Evolutionary conservation across 1,140 invertebrate genomes (phyloP), one percentile per base, ranked within the genome.

Genomic region (Calephelis nemesis): DNA sequence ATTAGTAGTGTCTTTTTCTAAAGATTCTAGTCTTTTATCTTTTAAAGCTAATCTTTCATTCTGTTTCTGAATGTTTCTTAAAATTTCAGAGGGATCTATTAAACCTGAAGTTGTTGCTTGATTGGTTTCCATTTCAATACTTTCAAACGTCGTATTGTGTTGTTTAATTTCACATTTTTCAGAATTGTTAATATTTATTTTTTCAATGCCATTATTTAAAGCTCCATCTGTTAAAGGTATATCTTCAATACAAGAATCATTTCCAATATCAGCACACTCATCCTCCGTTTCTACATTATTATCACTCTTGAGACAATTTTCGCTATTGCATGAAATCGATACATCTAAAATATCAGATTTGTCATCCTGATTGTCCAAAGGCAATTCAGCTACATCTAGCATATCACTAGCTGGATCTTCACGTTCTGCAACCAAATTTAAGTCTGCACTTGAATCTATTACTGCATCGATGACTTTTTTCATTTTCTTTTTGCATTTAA

Each of bases 401-500:
- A 90, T 81, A 68, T 92, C 85, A 80, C 84, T 88, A 50, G 79
- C 84, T 30, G 85, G 87, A 73, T 85, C 84, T 77, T 92, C 92
- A 65, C 91, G 91, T 73, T 92, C 85, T 5, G 89, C 85, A 13
- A 86, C 79, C 62, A 93, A 92, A 69, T 95, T 94, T 68, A 94
- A 93, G 65, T 94, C 94, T 1, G 93, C 92, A 72, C 88, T 92
- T 4, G 92, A 92, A 47, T 93, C 93, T 15, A 85, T 62, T 15
- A 82, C 78, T 8, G 79, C 83, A 69, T 87, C 88, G 74, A 85
- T 74, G 73, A 90, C 86, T 70, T 82, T 87, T 68, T 91, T 93
- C n/a, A 79, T 68, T 63, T 88, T 90, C 74, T 85, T 92, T 74
- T 77, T 90, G 79, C 77, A 90, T 78, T 84, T 92, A 67, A 78